phyloP scores from a whole-genome alignment of 1,140 invertebrate genomes.

The Drosophila pseudoananassae region DNA sequence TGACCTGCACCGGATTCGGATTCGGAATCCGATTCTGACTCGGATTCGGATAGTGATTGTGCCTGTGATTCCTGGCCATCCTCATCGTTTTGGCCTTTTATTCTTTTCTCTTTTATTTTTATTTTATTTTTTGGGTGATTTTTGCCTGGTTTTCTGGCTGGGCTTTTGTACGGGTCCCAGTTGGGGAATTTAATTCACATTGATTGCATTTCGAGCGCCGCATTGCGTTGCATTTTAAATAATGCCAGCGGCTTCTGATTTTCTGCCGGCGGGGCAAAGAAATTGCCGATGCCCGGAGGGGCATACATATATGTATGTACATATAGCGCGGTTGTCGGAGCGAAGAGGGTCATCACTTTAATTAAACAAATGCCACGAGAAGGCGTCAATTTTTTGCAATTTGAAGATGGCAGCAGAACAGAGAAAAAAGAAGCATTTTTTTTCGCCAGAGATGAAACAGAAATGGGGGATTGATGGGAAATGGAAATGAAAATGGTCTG shows the following conservation, averaged over 20 bases:
- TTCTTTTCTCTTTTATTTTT: neutral
- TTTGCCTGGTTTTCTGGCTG: slow-evolving; percentile 1
- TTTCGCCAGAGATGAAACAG: slow-evolving; percentile 4
- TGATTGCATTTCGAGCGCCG: slow-evolving; percentile 79
- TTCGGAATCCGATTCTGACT: slow-evolving; percentile 40
- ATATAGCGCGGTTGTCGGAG: too few relatives aligned
- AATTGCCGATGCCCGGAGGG: neutral
- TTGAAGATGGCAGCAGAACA: slow-evolving; percentile 24
- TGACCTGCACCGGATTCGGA: slow-evolving; percentile 41
- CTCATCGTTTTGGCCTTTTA: neutral
- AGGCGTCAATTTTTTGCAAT: slow-evolving; percentile 56
- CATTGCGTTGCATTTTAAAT: slow-evolving; percentile 82
- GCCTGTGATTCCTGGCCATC: slow-evolving; percentile 31
- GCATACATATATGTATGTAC: too few relatives aligned
- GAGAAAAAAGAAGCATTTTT: neutral
- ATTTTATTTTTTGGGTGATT: neutral
- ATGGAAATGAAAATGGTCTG: slow-evolving; percentile 2
- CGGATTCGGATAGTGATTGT: slow-evolving; percentile 34
- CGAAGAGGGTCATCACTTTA: slow-evolving; percentile 65
- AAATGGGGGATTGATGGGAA: neutral
- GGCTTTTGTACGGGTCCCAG: slow-evolving; percentile 23
- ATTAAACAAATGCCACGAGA: slow-evolving; percentile 76
- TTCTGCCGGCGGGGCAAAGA: slow-evolving; percentile 22
- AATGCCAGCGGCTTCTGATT: slow-evolving; percentile 75
- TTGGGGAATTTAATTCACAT: slow-evolving; percentile 78